These are phyloP conservation scores for Melinopterus prodromus DNA, from an alignment of 2,888 invertebrate species.

Conservation along the genomic window DNA sequence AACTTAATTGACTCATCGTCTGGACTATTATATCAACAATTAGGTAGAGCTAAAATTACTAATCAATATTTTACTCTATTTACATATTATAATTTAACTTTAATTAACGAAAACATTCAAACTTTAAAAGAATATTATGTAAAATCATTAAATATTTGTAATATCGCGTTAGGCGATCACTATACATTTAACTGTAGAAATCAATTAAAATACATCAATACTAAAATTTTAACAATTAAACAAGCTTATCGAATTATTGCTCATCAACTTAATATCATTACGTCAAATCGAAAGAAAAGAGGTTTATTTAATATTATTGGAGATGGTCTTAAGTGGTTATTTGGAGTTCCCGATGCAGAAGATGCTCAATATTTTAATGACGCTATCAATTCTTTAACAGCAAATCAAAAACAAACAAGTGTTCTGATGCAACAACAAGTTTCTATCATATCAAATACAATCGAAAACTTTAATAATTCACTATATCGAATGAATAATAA, in stretches of 20 bases:
- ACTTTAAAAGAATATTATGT: conserved; percentile 9
- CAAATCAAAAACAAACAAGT: conserved; percentile 11
- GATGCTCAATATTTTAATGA: conserved; percentile 23
- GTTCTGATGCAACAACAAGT: conserved; percentile 27
- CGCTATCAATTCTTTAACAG: conserved; percentile 27
- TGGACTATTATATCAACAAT: conserved; percentile 22
- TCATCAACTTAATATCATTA: background rate
- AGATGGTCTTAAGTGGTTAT: conserved; percentile 34
- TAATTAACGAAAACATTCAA: background rate
- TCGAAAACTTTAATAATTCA: conserved; percentile 28
- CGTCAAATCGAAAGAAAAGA: conserved; percentile 16
- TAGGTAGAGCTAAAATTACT: conserved; percentile 13
- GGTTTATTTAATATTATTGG: conserved; percentile 31
- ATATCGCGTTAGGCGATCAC: background rate
- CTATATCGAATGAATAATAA: conserved; percentile 12
- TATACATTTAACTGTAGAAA: conserved; percentile 20
- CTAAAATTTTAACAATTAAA: background rate
- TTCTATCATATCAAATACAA: conserved; percentile 18
- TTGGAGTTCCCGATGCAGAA: conserved; percentile 31
- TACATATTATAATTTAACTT: conserved; percentile 17
- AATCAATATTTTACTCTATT: conserved; percentile 11
- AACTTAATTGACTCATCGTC: conserved; percentile 5
- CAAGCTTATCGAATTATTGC: conserved; percentile 17
- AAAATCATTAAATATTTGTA: conserved; percentile 18
- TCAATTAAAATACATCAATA: conserved; percentile 20